Evolutionary conservation across 2,888 invertebrate genomes (phyloP), one percentile per base, ranked within the genome.

Genomic region (Apomyelois bistriatella): DNA sequence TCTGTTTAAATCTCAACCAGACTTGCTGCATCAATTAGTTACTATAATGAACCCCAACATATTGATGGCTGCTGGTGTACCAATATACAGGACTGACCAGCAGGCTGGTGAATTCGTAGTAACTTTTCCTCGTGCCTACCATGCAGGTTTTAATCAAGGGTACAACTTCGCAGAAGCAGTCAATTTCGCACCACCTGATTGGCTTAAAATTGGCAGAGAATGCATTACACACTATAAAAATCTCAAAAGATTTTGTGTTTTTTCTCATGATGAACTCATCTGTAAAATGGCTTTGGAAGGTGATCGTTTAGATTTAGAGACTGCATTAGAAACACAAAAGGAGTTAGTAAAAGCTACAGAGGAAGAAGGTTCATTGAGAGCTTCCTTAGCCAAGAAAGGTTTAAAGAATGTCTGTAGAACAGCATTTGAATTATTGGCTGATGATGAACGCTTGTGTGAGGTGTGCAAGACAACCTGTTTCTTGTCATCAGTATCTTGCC

Each of bases 141-240:
- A 95, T 85, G 94, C 95, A 54, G 95, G 95, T 9, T 96, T 95
- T 70, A 95, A 95, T 76, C 94, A 95, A 72, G 95, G 95, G 0
- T 94, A 94, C 76, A 95, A 95, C 79, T 94, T 95, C 89, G 95
- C 95, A 43, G 95, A 95, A 79, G 95, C 95, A 55, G 95, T 96
- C n/a, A 95, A 95, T 73, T 96, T 96, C 89, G 94, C 95, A 53
- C 94, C 95, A 22, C 93, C 94, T 53, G 95, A 96, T 79, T 95
- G 95, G 95, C 82, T 95, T 32, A 88, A 92, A 58, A 87, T 94
- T 72, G 95, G 95, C 0, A 90, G 95, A 50, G 91, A 92, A 38
- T 95, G 95, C 70, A 92, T 96, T 55, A 82, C 84, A 9, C 94
- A 95, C 70, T 96, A 95, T 71, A 92, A 94, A 57, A 88, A 89